Evolutionary conservation across 2,888 invertebrate species (phyloP), one percentile per base, ranked within the genome.

Genomic region (Diaperis boleti): DNA sequence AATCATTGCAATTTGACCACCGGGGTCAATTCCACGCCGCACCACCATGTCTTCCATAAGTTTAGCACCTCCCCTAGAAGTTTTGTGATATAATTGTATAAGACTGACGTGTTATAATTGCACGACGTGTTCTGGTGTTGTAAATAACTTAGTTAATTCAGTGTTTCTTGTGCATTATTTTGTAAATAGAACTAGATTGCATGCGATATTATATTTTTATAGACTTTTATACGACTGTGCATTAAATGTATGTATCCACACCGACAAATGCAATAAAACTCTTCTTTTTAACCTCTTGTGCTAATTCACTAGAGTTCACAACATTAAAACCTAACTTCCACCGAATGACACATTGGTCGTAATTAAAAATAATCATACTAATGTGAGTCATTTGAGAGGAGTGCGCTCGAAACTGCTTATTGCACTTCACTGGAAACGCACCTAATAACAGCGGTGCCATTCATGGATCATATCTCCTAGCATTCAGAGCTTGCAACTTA

Each of bases 31-130:
- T 26, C 26, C 26, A 26, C 8, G 6, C 20, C 31, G 14, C 18
- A 29, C 49, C 29, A 13, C 37, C 41, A 29, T 60, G 59, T 59
- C 59, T 64, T 55, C 62, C 55, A 67, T 63, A 56, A 44, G 56
- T 52, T 63, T 64, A 66, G 59, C 44, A 35, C 56, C 44, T 67
- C 62, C 55, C 50, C 64, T 66, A 68, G 65, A 68, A 70, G 65
- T 65, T 70, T 68, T 72, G 72, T 72, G 72, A 72, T 72, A 71
- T 42, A 26, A 14, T 26, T 55, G 39, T 47, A 42, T 67, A 71
- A 72, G 72, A 72, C 72, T 72, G 72, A 71, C 33, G 26, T 26
- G 26, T 26, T 26, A 8, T 26, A n/a, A 22, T 42, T 56, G 56
- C 56, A 56, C 56, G 56, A 56, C 45, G 14, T 56, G 56, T 55